Evolutionary conservation across 2,113 vertebrate species (phyloP), one percentile per base, ranked within the genome.

Genomic region (Lota lota): DNA sequence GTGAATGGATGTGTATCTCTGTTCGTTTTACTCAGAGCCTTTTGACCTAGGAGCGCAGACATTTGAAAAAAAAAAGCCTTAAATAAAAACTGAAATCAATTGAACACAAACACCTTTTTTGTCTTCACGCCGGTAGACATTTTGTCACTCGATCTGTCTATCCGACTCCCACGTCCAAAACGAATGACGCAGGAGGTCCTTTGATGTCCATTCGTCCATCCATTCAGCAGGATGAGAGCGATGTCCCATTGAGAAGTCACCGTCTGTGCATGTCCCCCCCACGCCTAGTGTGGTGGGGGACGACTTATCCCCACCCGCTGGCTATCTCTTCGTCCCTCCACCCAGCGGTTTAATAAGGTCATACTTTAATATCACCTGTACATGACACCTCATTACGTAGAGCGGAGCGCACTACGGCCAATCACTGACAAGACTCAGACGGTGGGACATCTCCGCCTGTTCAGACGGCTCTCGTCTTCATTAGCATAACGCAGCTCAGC

Each of bases 281-380:
- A 64, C 68, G 67, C 73, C 28, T 33, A 56, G 72, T n/a, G n/a
- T n/a, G n/a, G n/a, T n/a, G n/a, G n/a, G n/a, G n/a, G n/a, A n/a
- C 78, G 73, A 78, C 82, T 79, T 78, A 80, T 84, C 77, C 66
- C 59, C 4, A 20, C 10, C 21, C 59, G 7, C 57, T 19, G 40
- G 64, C 73, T 69, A 62, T 70, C 56, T 62, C 70, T 64, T 83
- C 78, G 67, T 59, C 76, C 79, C 75, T 83, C 83, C 72, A 68
- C 75, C 85, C 70, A 64, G 59, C 61, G 54, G 70, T 79, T 83
- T 89, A 89, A 90, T 89, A 91, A 92, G 90, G 90, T 91, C 89
- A 88, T 74, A 85, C 82, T 86, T 83, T 85, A 86, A 73, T 83
- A 83, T 85, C 82, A 86, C 82, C 80, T 82, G 79, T 79, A 90